phyloP scores from a whole-genome alignment of 2,113 vertebrate genomes.

The Hoplias malabaricus region DNA sequence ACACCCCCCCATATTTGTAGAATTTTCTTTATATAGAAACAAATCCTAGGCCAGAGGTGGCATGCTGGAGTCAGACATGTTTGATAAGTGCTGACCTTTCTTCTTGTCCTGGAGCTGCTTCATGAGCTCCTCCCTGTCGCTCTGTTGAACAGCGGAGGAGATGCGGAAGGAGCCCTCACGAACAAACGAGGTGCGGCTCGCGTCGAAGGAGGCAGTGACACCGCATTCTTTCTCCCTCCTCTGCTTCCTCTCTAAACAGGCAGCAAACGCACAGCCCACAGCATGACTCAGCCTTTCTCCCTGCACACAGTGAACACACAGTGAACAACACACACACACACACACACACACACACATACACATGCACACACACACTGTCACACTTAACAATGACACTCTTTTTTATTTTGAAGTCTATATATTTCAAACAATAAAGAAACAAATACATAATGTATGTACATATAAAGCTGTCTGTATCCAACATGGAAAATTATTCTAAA shows the following conservation, averaged over 20 bases:
- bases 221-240: conserved; percentile 90
- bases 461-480: too few species aligned
- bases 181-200: conserved; percentile 88
- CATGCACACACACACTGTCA: too few species aligned
- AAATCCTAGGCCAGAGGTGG: neutral
- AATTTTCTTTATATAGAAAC: neutral
- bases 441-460: too few species aligned
- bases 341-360: too few species aligned
- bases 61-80: neutral
- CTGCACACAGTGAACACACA: conserved; percentile 56
- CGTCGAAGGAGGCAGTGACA: conserved; percentile 87
- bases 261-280: conserved; percentile 89
- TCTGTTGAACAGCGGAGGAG: conserved; percentile 71
- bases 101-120: conserved; percentile 80
- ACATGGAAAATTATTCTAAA: too few species aligned
- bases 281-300: conserved; percentile 91
- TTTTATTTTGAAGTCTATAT: too few species aligned
- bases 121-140: conserved; percentile 72
- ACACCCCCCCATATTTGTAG: too few species aligned
- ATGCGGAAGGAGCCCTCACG: conserved; percentile 90
- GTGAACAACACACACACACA: too few species aligned
- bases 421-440: too few species aligned
- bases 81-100: conserved; percentile 71
- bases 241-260: conserved; percentile 90
- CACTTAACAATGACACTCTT: too few species aligned